Evolutionary conservation across 2,113 vertebrate species (phyloP).

Genomic region (Gavia stellata): DNA sequence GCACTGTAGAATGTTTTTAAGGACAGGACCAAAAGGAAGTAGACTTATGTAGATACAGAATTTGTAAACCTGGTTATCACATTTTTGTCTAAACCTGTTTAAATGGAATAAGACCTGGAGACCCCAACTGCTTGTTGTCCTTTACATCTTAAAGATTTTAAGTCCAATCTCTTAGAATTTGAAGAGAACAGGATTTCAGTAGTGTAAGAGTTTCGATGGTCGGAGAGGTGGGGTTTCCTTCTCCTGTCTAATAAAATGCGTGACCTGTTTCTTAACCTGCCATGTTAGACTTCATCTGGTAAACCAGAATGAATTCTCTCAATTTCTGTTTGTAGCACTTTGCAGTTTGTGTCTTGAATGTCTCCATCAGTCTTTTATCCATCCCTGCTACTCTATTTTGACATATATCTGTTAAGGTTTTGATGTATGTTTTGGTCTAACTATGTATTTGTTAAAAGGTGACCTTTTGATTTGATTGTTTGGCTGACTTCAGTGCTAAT

Average conservation of each 20-base stretch:
- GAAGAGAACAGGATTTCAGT: background rate
- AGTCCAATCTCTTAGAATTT: background rate
- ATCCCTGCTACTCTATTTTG: background rate
- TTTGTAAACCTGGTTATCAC: background rate
- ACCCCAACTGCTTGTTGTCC: background rate
- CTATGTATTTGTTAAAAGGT: slow-evolving; percentile 65
- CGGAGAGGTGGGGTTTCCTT: background rate
- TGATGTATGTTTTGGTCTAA: slow-evolving; percentile 49
- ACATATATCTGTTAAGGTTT: background rate
- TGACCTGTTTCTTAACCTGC: background rate
- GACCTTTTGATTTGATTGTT: slow-evolving; percentile 71
- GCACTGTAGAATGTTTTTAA: background rate
- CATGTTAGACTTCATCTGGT: background rate
- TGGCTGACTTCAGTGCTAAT: slow-evolving; percentile 66
- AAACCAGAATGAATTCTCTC: background rate
- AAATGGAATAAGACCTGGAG: background rate
- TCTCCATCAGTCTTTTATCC: background rate
- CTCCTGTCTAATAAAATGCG: background rate
- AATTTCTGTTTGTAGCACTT: background rate
- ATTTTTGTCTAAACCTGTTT: background rate
- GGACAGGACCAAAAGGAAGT: background rate
- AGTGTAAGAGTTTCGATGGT: background rate
- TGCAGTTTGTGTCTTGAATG: background rate
- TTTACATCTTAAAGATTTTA: background rate
- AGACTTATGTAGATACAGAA: background rate